Evolutionary conservation across 1,140 invertebrate species (phyloP), one percentile per base, ranked within the genome.

Genomic region (Drosophila asahinai): DNA sequence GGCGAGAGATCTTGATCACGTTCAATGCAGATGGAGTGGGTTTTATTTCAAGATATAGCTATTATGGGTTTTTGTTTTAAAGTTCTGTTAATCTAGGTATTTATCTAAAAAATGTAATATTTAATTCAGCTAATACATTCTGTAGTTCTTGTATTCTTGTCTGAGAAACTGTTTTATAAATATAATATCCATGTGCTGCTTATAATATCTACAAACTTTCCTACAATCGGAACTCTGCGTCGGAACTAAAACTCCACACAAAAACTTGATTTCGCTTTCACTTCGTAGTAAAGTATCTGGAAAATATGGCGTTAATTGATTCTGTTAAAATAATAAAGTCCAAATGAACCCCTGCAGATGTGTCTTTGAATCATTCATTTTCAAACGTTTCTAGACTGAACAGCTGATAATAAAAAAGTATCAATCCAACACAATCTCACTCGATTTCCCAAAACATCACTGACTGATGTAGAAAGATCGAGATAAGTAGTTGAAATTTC

Each of bases 1-100:
- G 2, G n/a, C n/a, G 12, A 11, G 15, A 60, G 49, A 90, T 89
- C 84, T 45, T 15, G n/a, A 64, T 80, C 84, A 89, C 84, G 84
- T 90, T 66, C 25, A 15, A 15, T 38, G 33, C 49, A 2, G 27
- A 51, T 36, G 15, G 33, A 27, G 54, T n/a, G n/a, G 62, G 22
- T 19, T 3, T 43, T 27, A 45, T 14, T 11, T 15, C 19, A 22
- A 36, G 40, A 47, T 47, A 33, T 60, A 22, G 12, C 27, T 33
- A 49, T 63, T 11, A 40, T 22, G 14, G 19, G 12, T 40, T 38
- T 55, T 5, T 15, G 33, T 38, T 55, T 19, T 22, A 17, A 5
- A 40, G 14, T 15, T 15, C 19, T 48, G 14, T 55, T 14, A 8
- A 22, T 57, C 11, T 11, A 15, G 8, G 33, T 5, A 15, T 38